Percentiles rank a stretch among this genome's conserved stretches.
phyloP scores from a whole-genome alignment of 2,888 invertebrate species.

The Apamea anceps region DNA sequence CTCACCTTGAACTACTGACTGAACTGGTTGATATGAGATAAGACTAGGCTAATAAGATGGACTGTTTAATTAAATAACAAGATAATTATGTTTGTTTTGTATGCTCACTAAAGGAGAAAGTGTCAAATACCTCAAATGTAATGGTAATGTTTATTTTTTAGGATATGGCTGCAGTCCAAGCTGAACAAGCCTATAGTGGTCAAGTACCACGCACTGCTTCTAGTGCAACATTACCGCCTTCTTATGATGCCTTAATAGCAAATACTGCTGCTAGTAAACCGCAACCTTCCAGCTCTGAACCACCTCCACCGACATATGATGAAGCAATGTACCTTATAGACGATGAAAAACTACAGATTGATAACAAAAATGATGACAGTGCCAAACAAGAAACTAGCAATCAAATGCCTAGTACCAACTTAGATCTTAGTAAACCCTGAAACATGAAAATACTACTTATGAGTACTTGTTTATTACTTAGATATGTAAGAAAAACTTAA shows the following conservation, averaged over 20 bases:
- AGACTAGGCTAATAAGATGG: conserved; percentile 41
- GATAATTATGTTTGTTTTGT: conserved; percentile 43
- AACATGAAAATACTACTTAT: conserved; percentile 64
- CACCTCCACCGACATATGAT: conserved; percentile 91
- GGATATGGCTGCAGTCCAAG: conserved; percentile 90
- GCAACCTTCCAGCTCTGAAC: conserved; percentile 88
- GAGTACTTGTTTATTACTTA: conserved; percentile 73
- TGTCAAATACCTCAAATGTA: conserved; percentile 33
- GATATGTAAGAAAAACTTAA: conserved; percentile 83
- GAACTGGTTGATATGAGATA: conserved; percentile 55
- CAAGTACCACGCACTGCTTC: conserved; percentile 90
- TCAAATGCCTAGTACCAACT: conserved; percentile 73
- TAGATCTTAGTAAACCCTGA: conserved; percentile 85
- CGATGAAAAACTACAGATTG: conserved; percentile 82
- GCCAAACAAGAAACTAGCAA: conserved; percentile 84
- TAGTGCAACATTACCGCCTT: conserved; percentile 91
- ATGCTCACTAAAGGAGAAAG: conserved; percentile 36
- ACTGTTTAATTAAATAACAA: conserved; percentile 44
- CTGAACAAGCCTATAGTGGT: conserved; percentile 88
- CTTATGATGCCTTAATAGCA: conserved; percentile 91
- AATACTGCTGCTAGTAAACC: conserved; percentile 83
- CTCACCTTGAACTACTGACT: conserved; percentile 65
- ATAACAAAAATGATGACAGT: conserved; percentile 78
- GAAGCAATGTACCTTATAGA: conserved; percentile 91
- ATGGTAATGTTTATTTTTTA: conserved; percentile 76